Evolutionary conservation across 2,888 invertebrate genomes (phyloP), one percentile per base, ranked within the genome.

Genomic region (Tetragonisca angustula): DNA sequence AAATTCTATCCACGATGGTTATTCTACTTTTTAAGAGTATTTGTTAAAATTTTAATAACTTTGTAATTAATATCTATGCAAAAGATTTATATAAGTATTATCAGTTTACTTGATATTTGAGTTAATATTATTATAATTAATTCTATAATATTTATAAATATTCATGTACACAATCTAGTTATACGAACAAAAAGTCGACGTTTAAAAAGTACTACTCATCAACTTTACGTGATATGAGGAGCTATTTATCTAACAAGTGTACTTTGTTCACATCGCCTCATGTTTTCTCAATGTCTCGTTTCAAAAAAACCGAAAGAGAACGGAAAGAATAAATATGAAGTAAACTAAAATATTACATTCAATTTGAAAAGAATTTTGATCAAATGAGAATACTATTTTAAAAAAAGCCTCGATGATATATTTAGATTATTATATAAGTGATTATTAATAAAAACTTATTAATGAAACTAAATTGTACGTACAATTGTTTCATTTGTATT

Each of bases 11-110:
- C 83, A 87, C 85, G 92, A 64, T 93, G 92, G 93, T 93, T 82
- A 90, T 93, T 81, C 89, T 92, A 84, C 87, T 93, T 78, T 91
- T 88, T 79, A 92, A 92, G 92, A 93, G 92, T 92, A 92, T 77
- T 79, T 75, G 0, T 43, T 24, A 11, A 2, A 43, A 17, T 21
- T n/a, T n/a, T n/a, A 13, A 4, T 56, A 56, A n/a, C 9, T 36
- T n/a, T 15, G 15, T 0, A 56, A 5, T n/a, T n/a, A 15, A 56
- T 11, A 43, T 5, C 5, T n/a, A 56, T n/a, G 4, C 13, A 5
- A 4, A 56, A 15, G 5, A 56, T 56, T 5, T 56, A 15, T 2
- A 5, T 15, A 56, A 43, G 43, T 43, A 43, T 43, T 43, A 9
- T 43, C 9, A 43, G 11, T 43, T 43, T 43, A 43, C 43, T 11